A percentile compares a stretch with the other conserved stretches of the same genome.
These are phyloP conservation scores for Chlorops oryzae DNA, from an alignment of 1,140 invertebrate genomes.

Conservation along the genomic window DNA sequence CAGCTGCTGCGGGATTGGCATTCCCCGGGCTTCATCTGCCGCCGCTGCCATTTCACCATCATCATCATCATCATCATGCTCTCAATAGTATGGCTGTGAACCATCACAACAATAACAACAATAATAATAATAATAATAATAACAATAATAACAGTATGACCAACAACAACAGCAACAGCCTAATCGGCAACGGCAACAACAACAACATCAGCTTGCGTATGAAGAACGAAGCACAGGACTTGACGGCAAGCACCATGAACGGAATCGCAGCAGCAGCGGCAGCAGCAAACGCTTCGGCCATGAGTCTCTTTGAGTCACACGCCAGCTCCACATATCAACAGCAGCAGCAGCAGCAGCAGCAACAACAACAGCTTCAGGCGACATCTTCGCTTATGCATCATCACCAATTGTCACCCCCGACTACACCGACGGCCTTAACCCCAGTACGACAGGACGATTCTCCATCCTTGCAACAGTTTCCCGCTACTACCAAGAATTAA, in stretches of 20 bases:
- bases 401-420: constrained; percentile 37
- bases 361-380: constrained; percentile 19
- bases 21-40: constrained; percentile 53
- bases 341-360: constrained; percentile 12
- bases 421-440: constrained; percentile 41
- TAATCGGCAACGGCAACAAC: constrained; percentile 11
- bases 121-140: too few relatives aligned
- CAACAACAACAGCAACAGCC: constrained; percentile 11
- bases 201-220: constrained; percentile 30
- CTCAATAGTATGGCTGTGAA: constrained; percentile 7
- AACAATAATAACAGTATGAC: constrained; percentile 20
- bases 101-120: constrained; percentile 14
- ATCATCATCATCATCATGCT: constrained; percentile 12
- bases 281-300: neutral
- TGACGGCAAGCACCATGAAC: constrained; percentile 42
- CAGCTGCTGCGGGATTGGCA: constrained; percentile 49
- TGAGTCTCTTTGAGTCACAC: constrained; percentile 3
- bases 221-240: constrained; percentile 44
- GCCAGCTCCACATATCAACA: constrained; percentile 12
- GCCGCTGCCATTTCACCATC: constrained; percentile 45
- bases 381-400: constrained; percentile 27
- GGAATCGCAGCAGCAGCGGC: constrained; percentile 25
- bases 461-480: too few relatives aligned
- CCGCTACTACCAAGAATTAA: too few relatives aligned
- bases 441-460: too few relatives aligned